Evolutionary conservation across 2,113 vertebrate genomes (phyloP), one percentile per base, ranked within the genome.

Genomic region (Pedetes capensis): DNA sequence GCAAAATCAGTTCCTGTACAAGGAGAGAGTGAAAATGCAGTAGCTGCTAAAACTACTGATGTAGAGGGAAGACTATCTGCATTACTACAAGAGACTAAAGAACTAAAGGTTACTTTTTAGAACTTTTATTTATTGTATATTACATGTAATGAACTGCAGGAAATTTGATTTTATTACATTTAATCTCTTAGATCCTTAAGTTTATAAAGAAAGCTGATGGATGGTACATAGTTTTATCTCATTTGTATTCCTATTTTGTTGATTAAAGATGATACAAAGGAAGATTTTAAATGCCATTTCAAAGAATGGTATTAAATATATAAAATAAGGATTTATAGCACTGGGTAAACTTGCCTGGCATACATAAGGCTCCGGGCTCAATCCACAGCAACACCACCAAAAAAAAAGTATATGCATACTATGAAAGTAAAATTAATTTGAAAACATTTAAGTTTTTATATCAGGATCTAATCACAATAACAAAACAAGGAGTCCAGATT

Each of bases 91-190:
- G 99, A 99, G 89, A 98, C 98, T 2, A 98, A 98, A 96, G 98
- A 98, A 80, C 93, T 99, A 76, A 99, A 99, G 99, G 99, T 99
- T 64, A 18, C 95, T 96, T 78, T 57, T 39, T 34, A 68, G n/a
- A 95, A 51, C 34, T 92, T 49, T n/a, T 51, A 51, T 27, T 94
- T 64, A 59, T 13, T 81, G 12, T 25, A 14, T 55, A 59, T 32
- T 44, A n/a, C 57, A 49, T 91, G 44, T 55, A 20, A 37, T 76
- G 27, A 79, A 47, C 39, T 61, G 8, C 10, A 69, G 42, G 69
- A 81, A 71, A 68, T 87, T 59, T 44, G 27, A 76, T 78, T 59
- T 44, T 89, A 79, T 92, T 42, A 82, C 34, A 61, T 34, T 89
- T 82, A 22, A 79, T 74, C 66, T 90, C 64, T 81, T 20, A 92